Percentiles rank a stretch among this genome's conserved stretches.
Conservation (phyloP, 2,888 invertebrate species). For the Cantharis rufa region DNA sequence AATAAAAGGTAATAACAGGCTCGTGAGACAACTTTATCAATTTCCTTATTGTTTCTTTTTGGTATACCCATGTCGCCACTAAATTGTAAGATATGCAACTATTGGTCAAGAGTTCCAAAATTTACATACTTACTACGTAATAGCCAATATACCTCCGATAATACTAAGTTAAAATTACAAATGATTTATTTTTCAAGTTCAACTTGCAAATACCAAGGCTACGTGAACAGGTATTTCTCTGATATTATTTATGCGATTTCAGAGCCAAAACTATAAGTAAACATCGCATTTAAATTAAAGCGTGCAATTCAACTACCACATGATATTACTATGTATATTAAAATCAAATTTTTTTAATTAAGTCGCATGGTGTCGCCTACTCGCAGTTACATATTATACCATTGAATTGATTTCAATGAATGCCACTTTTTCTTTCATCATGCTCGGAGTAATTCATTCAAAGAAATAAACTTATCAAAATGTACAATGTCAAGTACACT, state of each 20-base stretch:
- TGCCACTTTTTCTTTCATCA: slow-evolving; percentile 1
- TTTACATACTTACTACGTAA: background rate
- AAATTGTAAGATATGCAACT: background rate
- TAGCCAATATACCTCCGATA: too few relatives aligned
- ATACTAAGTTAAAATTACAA: background rate
- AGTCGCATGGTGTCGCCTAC: background rate
- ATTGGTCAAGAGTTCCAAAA: background rate
- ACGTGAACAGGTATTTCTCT: background rate
- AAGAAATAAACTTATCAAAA: slow-evolving; percentile 1
- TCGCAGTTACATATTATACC: background rate
- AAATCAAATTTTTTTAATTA: background rate
- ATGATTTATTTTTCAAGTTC: background rate
- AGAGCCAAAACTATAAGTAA: background rate
- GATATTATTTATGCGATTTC: background rate
- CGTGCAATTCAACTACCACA: background rate
- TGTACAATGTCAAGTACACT: slow-evolving; percentile 4
- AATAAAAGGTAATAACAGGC: background rate
- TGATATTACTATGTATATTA: background rate
- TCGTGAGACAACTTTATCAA: background rate
- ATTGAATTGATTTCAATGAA: background rate
- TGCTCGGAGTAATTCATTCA: background rate
- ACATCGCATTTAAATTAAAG: background rate
- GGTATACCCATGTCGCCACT: background rate
- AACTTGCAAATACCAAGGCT: background rate
- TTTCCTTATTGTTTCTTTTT: background rate